Conservation (phyloP, 2,888 invertebrate species). For the Marronus borbonicus region DNA sequence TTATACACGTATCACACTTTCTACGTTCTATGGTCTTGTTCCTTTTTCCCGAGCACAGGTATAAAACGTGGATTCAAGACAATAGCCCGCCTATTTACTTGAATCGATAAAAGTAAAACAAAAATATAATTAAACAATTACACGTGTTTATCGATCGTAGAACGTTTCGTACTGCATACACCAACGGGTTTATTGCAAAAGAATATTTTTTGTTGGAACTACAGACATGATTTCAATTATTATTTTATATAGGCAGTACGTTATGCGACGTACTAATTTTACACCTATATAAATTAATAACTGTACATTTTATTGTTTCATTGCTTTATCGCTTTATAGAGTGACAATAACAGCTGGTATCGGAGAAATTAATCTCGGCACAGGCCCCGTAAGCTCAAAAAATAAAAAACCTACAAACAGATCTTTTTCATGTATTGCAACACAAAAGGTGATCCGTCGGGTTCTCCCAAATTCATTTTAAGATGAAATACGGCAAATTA, state of each 20-base stretch:
- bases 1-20: constrained; percentile 11
- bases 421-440: too few relatives aligned
- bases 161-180: neutral
- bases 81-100: neutral
- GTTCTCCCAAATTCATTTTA: too few relatives aligned
- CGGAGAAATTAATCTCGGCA: too few relatives aligned
- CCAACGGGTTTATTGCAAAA: constrained; percentile 5
- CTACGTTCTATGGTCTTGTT: neutral
- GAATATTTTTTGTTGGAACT: neutral
- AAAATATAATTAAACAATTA: constrained; percentile 30
- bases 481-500: too few relatives aligned
- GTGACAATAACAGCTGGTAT: neutral
- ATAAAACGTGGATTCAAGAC: constrained; percentile 5
- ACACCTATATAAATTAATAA: constrained; percentile 31
- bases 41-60: neutral
- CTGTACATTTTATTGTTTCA: constrained; percentile 21
- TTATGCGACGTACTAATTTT: constrained; percentile 2
- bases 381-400: too few relatives aligned
- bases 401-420: too few relatives aligned
- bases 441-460: too few relatives aligned
- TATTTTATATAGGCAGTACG: neutral
- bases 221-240: constrained; percentile 23
- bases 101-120: constrained; percentile 4
- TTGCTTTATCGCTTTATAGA: neutral
- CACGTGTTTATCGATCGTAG: constrained; percentile 18